A percentile compares a stretch with the other conserved stretches of the same genome.
Evolutionary conservation across 2,888 invertebrate species (phyloP).

Genomic region (Bhutanitis thaidina): DNA sequence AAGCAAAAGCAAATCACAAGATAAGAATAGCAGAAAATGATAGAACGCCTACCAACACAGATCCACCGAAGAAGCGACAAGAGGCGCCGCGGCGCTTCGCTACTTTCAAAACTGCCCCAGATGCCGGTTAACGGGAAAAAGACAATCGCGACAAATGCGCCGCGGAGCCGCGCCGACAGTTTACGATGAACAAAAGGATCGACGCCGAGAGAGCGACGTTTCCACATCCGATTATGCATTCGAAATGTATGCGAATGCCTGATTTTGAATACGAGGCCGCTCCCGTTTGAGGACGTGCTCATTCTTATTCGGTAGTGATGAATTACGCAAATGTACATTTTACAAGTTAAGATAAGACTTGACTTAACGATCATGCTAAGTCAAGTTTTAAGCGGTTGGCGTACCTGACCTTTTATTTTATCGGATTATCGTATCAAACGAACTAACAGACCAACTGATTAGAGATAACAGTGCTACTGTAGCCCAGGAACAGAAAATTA

Average conservation of each 20-base stretch:
- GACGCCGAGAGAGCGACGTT: slow-evolving; percentile 3
- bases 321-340: slow-evolving; percentile 6
- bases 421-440: too few species aligned
- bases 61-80: slow-evolving; percentile 49
- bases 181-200: slow-evolving; percentile 30
- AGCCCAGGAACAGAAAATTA: too few species aligned
- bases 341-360: too few species aligned
- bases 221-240: slow-evolving; percentile 17
- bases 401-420: too few species aligned
- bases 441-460: too few species aligned
- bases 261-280: slow-evolving; percentile 15
- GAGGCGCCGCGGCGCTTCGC: slow-evolving; percentile 35
- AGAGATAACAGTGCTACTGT: too few species aligned
- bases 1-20: neutral
- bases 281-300: neutral
- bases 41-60: slow-evolving; percentile 1
- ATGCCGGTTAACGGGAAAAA: slow-evolving; percentile 69
- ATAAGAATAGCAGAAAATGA: slow-evolving; percentile 6
- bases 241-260: slow-evolving; percentile 3
- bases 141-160: slow-evolving; percentile 66
- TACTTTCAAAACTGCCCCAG: slow-evolving; percentile 79
- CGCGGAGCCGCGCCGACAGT: slow-evolving; percentile 41
- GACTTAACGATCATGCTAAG: too few species aligned
- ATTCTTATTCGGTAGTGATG: slow-evolving; percentile 1
- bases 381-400: too few species aligned